phyloP scores from a whole-genome alignment of 2,797 vertebrate genomes.

The Euphonia xanthogaster region DNA sequence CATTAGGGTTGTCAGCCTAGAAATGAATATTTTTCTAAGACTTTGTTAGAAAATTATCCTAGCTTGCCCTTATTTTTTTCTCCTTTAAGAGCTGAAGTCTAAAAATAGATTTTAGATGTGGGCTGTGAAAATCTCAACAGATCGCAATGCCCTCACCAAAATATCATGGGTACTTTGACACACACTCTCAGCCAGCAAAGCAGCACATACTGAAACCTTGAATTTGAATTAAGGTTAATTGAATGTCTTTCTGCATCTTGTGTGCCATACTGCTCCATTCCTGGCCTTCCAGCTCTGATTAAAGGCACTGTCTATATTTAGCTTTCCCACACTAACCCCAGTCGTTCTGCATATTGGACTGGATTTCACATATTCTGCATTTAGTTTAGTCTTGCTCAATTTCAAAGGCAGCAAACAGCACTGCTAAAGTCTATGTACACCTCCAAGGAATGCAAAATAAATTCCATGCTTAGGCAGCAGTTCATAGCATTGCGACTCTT shows the following conservation, averaged over 20 bases:
- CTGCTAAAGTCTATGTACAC: neutral
- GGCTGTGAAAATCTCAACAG: neutral
- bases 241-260: neutral
- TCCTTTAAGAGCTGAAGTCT: conserved; percentile 5
- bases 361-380: neutral
- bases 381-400: neutral
- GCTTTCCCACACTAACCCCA: neutral
- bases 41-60: conserved; percentile 16
- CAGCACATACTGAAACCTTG: neutral
- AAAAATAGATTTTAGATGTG: conserved; percentile 40
- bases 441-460: neutral
- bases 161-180: neutral
- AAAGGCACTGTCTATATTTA: conserved; percentile 11
- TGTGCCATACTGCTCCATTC: neutral
- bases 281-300: conserved; percentile 7
- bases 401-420: neutral
- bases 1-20: conserved; percentile 30
- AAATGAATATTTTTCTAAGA: conserved; percentile 34
- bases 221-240: conserved; percentile 43
- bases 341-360: neutral
- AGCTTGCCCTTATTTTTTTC: neutral
- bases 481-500: neutral
- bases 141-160: conserved; percentile 4
- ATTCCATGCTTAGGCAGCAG: neutral
- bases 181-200: neutral